A percentile compares a stretch with the other conserved stretches of the same genome.
Conservation (phyloP, 2,888 invertebrate species). For the Ormyrus labotus region DNA sequence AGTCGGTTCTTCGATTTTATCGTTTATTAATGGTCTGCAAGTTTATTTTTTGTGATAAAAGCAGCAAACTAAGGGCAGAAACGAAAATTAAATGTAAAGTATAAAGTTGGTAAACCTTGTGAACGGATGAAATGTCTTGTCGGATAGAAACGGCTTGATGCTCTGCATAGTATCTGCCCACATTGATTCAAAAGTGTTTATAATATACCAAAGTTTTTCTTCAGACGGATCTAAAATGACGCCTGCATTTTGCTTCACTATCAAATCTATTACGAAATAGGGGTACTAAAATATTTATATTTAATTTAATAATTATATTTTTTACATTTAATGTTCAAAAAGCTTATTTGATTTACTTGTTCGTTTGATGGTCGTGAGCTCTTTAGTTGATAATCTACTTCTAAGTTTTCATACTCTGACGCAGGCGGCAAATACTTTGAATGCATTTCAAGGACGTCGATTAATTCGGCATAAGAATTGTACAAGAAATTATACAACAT, state of each 20-base stretch:
- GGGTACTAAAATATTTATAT: conserved; percentile 78
- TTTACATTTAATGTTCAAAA: background rate
- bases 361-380: conserved; percentile 70
- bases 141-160: conserved; percentile 85
- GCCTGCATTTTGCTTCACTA: conserved; percentile 69
- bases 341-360: background rate
- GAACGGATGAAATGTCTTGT: conserved; percentile 83
- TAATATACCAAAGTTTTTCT: conserved; percentile 78
- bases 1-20: conserved; percentile 86
- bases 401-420: conserved; percentile 72
- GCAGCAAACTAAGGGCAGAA: too few relatives aligned
- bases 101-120: conserved; percentile 77
- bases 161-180: conserved; percentile 83
- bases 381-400: conserved; percentile 78
- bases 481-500: conserved; percentile 82
- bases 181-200: conserved; percentile 80
- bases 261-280: conserved; percentile 80
- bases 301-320: background rate
- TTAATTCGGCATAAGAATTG: conserved; percentile 80
- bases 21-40: conserved; percentile 87
- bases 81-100: background rate
- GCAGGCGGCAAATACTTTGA: conserved; percentile 77
- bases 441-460: conserved; percentile 78
- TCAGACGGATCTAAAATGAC: conserved; percentile 80
- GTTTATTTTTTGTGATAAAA: background rate